These are phyloP conservation scores for Coregonus ussuriensis DNA, from an alignment of 2,797 vertebrate species.

Conservation along the genomic window DNA sequence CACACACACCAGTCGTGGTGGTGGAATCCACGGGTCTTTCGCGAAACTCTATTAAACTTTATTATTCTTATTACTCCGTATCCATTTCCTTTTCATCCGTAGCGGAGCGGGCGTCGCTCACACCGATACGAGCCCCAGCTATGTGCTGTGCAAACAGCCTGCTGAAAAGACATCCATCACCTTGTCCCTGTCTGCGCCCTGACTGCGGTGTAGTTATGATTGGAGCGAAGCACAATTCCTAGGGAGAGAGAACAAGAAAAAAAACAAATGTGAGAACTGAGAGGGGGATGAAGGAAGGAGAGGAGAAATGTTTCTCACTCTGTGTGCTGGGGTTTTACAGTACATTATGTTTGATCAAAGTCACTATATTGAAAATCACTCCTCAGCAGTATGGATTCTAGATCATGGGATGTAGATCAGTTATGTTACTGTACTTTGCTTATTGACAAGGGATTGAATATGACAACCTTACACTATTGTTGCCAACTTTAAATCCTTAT, in stretches of 20 bases:
- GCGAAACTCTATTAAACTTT: constrained; percentile 26
- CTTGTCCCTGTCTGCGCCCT: constrained; percentile 15
- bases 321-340: too few relatives aligned
- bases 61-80: constrained; percentile 25
- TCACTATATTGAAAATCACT: too few relatives aligned
- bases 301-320: too few relatives aligned
- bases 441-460: too few relatives aligned
- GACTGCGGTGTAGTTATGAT: constrained; percentile 59
- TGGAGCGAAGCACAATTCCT: constrained; percentile 60
- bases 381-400: too few relatives aligned
- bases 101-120: constrained; percentile 6
- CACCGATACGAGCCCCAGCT: constrained; percentile 55
- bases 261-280: too few relatives aligned
- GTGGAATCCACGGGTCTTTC: constrained; percentile 30
- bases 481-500: too few relatives aligned
- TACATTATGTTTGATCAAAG: too few relatives aligned
- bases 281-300: too few relatives aligned
- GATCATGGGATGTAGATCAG: too few relatives aligned
- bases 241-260: constrained; percentile 12
- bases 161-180: constrained; percentile 68
- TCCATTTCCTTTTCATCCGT: constrained; percentile 51
- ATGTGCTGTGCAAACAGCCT: constrained; percentile 62
- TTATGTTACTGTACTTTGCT: too few relatives aligned
- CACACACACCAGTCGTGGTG: background rate
- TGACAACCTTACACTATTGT: too few relatives aligned